Evolutionary conservation across 1,140 invertebrate genomes (phyloP), one percentile per base, ranked within the genome.

Genomic region (Nylanderia fulva): DNA sequence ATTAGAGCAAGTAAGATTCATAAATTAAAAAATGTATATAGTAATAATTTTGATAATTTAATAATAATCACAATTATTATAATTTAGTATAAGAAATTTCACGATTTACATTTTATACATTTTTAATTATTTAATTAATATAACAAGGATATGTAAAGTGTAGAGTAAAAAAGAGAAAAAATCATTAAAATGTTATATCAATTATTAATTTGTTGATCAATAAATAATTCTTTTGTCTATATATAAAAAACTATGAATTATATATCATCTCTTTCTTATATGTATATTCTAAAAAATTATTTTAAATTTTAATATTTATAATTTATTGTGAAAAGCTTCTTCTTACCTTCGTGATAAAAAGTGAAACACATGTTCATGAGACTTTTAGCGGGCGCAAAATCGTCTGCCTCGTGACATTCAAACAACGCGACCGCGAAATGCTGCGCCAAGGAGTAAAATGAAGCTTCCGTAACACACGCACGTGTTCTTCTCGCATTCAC

Each of bases 341-440:
- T 93, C 0, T 27, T 88, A 97, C 97, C 95, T 96, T 97, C 97
- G 90, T 97, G 95, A 92, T 97, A 98, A 93, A 97, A 98, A 21
- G 97, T 97, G 90, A 98, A 98, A 89, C 97, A 98, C 95, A 98
- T 97, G 91, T 98, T 98, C 97, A 98, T 98, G 15, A 98, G 95
- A 56, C 96, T 96, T 89, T 97, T 97, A 8, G 97, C 97, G 11
- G 97, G 97, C 4, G 96, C 96, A 88, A 96, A 98, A 91, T 98
- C 97, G 87, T 98, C 97, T 4, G 96, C 96, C 90, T 97, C 97
- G 79, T 96, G 95, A 86, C 97, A 98, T 93, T 98, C 97, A 91
- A 98, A 98, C 54, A 98, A 93, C 15, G 97, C 96, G 13, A 97
- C 95, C 4, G 97, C 97, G 92, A 97, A 97, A 93, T 97, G 97